Evolutionary conservation across 2,888 invertebrate genomes (phyloP).

Genomic region (Torymus auratus): DNA sequence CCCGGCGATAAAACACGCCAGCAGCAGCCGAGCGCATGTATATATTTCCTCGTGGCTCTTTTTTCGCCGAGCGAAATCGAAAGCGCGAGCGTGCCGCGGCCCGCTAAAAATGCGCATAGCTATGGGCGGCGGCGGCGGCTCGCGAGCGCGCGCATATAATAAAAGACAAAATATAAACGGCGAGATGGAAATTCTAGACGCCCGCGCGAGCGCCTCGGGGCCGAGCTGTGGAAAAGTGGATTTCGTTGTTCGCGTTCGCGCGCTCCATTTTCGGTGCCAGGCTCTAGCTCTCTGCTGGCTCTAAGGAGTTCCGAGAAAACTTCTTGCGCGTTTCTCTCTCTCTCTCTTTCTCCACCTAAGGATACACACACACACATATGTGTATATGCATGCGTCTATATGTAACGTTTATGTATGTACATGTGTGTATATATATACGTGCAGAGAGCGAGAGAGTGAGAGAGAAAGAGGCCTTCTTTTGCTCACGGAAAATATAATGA

Average conservation of each 20-base stretch:
- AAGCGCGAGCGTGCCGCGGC: too few relatives aligned
- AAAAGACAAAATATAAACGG: conserved; percentile 23
- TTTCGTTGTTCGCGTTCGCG: conserved; percentile 9
- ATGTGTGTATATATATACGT: background rate
- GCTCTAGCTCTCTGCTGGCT: background rate
- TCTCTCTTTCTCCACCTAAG: conserved; percentile 42
- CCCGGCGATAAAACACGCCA: too few relatives aligned
- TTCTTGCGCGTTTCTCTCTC: conserved; percentile 47
- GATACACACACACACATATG: background rate
- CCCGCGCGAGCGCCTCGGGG: too few relatives aligned
- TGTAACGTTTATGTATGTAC: conserved; percentile 1
- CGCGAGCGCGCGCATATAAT: conserved; percentile 4
- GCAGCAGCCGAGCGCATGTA: too few relatives aligned
- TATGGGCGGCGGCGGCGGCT: background rate
- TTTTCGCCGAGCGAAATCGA: too few relatives aligned
- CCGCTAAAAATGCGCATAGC: background rate
- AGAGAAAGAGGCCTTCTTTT: conserved; percentile 64
- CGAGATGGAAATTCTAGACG: too few relatives aligned
- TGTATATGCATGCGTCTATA: conserved; percentile 4
- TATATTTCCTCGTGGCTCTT: too few relatives aligned
- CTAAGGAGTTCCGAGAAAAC: conserved; percentile 56
- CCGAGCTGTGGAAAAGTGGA: background rate
- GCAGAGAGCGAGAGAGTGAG: too few relatives aligned
- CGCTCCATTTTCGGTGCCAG: background rate
- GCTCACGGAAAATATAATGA: conserved; percentile 74